These are phyloP conservation scores for Prietella phreatophila DNA, from an alignment of 2,113 vertebrate species.

Conservation along the genomic window DNA sequence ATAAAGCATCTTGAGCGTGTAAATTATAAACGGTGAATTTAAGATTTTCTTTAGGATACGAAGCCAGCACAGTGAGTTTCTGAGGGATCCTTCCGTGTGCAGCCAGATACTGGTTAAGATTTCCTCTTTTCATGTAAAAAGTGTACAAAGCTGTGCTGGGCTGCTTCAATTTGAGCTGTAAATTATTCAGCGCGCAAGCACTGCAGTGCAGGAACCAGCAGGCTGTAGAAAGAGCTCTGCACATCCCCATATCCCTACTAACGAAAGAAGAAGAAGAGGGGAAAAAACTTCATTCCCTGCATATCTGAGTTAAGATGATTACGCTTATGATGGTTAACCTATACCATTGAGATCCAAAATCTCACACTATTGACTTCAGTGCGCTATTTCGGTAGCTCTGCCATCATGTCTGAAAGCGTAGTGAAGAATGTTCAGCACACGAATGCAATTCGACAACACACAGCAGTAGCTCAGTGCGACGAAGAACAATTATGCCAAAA, in stretches of 20 bases:
- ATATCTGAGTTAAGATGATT: background rate
- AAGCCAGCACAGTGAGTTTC: background rate
- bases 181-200: slow-evolving; percentile 50
- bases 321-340: background rate
- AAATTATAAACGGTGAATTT: background rate
- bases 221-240: background rate
- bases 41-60: background rate
- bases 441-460: background rate
- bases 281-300: background rate
- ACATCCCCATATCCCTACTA: background rate
- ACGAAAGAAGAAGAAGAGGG: background rate
- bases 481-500: background rate
- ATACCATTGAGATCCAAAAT: background rate
- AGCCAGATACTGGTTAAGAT: background rate
- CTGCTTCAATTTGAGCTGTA: slow-evolving; percentile 46
- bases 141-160: slow-evolving; percentile 33
- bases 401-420: background rate
- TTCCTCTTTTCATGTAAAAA: slow-evolving; percentile 27
- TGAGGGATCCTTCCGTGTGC: background rate
- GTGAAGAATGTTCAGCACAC: background rate
- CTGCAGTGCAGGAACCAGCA: slow-evolving; percentile 34
- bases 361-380: background rate
- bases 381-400: background rate
- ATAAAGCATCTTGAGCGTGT: background rate
- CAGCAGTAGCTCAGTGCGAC: background rate